phyloP scores from a whole-genome alignment of 2,113 vertebrate species.

The Perca schrenkii region DNA sequence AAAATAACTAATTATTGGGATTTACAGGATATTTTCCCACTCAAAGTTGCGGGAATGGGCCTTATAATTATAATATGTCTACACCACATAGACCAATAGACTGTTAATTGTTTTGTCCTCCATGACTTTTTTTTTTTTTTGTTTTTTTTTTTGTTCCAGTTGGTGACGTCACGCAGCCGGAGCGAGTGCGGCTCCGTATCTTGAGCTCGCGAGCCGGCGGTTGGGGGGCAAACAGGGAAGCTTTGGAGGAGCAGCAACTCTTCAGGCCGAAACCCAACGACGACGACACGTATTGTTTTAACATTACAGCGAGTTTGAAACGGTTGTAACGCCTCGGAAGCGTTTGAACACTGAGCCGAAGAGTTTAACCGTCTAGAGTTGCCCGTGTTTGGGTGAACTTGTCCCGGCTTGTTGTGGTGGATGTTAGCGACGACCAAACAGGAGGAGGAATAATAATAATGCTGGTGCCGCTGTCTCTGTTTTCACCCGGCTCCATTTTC shows the following conservation, averaged over 20 bases:
- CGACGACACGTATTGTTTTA: rapidly evolving
- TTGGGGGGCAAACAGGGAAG: constrained; percentile 16
- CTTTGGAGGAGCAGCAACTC: constrained; percentile 13
- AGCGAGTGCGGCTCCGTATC: constrained; percentile 40
- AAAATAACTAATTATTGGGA: too few relatives aligned
- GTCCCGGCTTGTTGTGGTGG: constrained; percentile 22
- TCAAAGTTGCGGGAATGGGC: too few relatives aligned
- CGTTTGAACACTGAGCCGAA: rapidly evolving
- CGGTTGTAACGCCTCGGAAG: rapidly evolving
- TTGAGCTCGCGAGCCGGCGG: constrained; percentile 21
- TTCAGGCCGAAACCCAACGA: background rate
- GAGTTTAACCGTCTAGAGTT: background rate
- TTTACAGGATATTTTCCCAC: too few relatives aligned
- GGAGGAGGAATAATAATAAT: background rate
- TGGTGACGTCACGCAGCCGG: constrained; percentile 62
- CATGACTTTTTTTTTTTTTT: background rate
- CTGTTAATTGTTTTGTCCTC: background rate
- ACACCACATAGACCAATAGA: too few relatives aligned
- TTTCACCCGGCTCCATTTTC: constrained; percentile 33
- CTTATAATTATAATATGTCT: too few relatives aligned
- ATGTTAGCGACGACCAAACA: constrained; percentile 15
- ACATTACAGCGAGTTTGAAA: rapidly evolving
- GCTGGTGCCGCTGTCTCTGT: background rate
- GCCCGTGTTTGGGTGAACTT: constrained; percentile 33
- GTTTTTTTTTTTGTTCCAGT: background rate